Evolutionary conservation across 1,140 invertebrate species (phyloP).

Genomic region (Drosophila parabipectinata): DNA sequence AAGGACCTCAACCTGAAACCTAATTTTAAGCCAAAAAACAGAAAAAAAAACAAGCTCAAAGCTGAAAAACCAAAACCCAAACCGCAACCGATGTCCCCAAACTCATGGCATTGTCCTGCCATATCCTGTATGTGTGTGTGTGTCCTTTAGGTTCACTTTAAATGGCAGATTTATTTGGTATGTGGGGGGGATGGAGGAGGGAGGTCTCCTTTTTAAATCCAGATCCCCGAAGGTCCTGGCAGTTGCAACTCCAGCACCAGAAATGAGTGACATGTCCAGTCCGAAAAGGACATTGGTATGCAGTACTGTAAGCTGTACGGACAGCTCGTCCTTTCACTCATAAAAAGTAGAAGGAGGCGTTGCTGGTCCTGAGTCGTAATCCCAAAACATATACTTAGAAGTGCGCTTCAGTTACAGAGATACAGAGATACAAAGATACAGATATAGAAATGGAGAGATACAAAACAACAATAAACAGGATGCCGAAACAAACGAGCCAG

Average conservation of each 20-base stretch:
- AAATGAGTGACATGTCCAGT: constrained; percentile 45
- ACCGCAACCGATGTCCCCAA: neutral
- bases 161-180: constrained; percentile 65
- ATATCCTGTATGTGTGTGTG: neutral
- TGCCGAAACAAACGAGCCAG: constrained; percentile 51
- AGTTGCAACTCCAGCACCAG: constrained; percentile 16
- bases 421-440: constrained; percentile 5
- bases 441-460: constrained; percentile 1
- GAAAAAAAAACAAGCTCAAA: no score
- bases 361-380: constrained; percentile 48
- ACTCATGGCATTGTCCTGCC: constrained; percentile 25
- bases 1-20: neutral
- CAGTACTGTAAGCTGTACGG: constrained; percentile 14
- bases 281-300: constrained; percentile 33
- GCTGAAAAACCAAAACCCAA: neutral
- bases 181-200: neutral
- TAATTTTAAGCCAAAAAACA: neutral
- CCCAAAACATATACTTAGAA: constrained; percentile 74
- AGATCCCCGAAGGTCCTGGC: constrained; percentile 25
- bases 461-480: constrained; percentile 70
- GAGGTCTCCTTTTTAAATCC: neutral
- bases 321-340: constrained; percentile 20
- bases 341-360: constrained; percentile 3
- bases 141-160: constrained; percentile 19
- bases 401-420: constrained; percentile 45